Conservation (phyloP, 1,140 invertebrate genomes). For the Atopsyche davidsoni region DNA sequence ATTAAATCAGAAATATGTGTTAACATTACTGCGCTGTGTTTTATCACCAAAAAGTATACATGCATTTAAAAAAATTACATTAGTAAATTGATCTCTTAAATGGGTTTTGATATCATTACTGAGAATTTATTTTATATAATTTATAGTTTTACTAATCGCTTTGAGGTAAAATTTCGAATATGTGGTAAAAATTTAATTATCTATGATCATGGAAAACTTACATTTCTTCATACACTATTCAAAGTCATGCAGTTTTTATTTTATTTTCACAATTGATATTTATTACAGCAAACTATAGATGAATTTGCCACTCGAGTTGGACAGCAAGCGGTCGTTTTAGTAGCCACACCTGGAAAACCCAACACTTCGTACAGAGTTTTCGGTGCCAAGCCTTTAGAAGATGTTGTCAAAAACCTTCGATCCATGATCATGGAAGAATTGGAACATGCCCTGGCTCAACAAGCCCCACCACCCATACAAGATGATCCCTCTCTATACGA, state of each 20-base stretch:
- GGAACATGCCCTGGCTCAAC: slow-evolving; percentile 85
- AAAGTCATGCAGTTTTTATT: neutral
- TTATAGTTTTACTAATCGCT: no score
- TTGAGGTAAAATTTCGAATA: no score
- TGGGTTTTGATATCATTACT: no score
- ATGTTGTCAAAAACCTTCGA: slow-evolving; percentile 87
- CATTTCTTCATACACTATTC: neutral
- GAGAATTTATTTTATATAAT: no score
- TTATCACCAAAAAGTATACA: no score
- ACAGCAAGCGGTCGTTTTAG: slow-evolving; percentile 94
- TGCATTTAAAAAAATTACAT: no score
- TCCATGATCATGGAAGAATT: slow-evolving; percentile 91
- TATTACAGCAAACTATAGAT: slow-evolving; percentile 85
- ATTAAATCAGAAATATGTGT: no score
- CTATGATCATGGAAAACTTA: neutral
- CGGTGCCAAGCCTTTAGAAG: slow-evolving; percentile 93
- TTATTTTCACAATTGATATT: no score
- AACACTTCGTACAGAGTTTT: slow-evolving; percentile 95
- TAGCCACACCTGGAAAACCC: slow-evolving; percentile 94
- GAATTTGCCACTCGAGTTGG: slow-evolving; percentile 95
- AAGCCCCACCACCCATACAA: slow-evolving; percentile 85
- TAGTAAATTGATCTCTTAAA: no score
- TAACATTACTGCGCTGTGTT: no score
- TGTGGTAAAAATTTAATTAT: slow-evolving; percentile 6
- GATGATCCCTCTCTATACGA: slow-evolving; percentile 92